Base-by-base conservation (phyloP, 2,797 vertebrate genomes). In the Antrozous pallidus region DNA sequence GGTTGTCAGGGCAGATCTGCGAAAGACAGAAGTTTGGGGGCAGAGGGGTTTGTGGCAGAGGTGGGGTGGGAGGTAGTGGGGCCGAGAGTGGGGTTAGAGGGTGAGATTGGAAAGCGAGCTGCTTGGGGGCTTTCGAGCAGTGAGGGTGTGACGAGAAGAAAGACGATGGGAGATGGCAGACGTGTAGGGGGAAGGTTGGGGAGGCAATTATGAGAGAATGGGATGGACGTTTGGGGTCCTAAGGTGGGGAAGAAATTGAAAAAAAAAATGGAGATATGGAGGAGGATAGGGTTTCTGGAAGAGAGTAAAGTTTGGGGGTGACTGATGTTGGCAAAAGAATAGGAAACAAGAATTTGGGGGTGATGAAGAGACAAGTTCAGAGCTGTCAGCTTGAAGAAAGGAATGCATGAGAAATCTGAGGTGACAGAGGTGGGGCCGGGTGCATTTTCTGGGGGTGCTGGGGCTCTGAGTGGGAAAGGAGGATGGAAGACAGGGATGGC, bases 1-100 rank as follows among this genome's bases (percentile, higher is more conserved):
- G 45, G 51, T 31, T 40, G 18, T 26, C 18, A 26, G 67, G 74
- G 78, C 70, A 24, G 92, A 31, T 13, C 6, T 38, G 58, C 38
- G 6, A 33, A 51, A 74, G 42, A 28, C 70, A 40, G 93, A 95
- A 95, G 95, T 94, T 94, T 70, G 78, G 93, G 94, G 94, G 79
- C 78, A 0, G 18, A 40, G 12, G 81, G 71, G 51, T 83, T 61
- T 33, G 77, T 24, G 78, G 65, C 58, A 24, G 84, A 90, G 71
- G 71, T 18, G 42, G 92, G 26, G 80, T 36, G 88, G 90, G 88
- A 85, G 91, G 81, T 77, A 28, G 90, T 26, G 49, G 36, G 79
- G 70, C 91, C 56, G 82, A 88, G 78, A 73, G 5, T 79, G 56
- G 94, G 38, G 80, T 69, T 8, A 49, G 58, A 33, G 79, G 82